phyloP scores from a whole-genome alignment of 2,888 invertebrate genomes.

The Nemotelus nigrinus region DNA sequence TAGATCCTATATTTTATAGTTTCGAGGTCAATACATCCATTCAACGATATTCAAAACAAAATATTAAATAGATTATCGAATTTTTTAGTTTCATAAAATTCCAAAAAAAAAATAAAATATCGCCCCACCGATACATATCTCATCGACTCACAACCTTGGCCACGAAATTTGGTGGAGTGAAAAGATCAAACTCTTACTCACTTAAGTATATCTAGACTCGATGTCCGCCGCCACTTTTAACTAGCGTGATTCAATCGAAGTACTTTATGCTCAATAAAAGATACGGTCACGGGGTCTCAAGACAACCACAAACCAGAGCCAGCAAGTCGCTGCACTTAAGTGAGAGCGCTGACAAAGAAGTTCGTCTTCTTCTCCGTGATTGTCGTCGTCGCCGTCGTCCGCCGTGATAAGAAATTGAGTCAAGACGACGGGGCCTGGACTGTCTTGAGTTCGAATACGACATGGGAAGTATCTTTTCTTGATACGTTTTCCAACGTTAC shows the following conservation, averaged over 20 bases:
- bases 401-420: conserved; percentile 37
- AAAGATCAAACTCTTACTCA: background rate
- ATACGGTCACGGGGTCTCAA: conserved; percentile 36
- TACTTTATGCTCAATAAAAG: conserved; percentile 34
- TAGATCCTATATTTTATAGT: no score
- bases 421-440: background rate
- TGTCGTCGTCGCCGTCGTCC: no score
- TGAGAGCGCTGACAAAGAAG: background rate
- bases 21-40: no score
- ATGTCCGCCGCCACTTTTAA: conserved; percentile 12
- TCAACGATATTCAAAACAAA: no score
- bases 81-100: no score
- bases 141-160: background rate
- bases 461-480: background rate
- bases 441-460: background rate
- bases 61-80: no score
- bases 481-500: background rate
- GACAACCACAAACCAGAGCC: background rate
- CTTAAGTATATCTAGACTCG: background rate
- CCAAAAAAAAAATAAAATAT: background rate
- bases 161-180: background rate
- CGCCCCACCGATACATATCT: background rate
- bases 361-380: no score
- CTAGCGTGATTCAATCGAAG: conserved; percentile 31
- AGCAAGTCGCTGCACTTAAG: background rate